Evolutionary conservation across 2,888 invertebrate species (phyloP), one percentile per base, ranked within the genome.

Genomic region (Chloroclystis v-ata): DNA sequence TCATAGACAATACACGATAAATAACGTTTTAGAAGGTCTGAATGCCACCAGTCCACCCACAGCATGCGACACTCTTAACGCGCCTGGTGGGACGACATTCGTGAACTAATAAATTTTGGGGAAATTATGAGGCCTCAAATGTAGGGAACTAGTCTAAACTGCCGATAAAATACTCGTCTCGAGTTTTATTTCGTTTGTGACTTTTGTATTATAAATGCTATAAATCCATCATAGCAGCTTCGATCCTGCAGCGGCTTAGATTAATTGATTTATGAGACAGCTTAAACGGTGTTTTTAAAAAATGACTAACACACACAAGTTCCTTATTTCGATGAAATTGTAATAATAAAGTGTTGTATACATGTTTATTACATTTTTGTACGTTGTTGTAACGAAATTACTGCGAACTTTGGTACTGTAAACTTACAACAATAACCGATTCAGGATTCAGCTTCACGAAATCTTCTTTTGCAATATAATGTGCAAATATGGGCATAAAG

Each of bases 31-130:
- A 46, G 57, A 49, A 50, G 48, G 40, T 44, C 16, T 33, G 20
- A 46, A 33, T 44, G 43, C 47, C 47, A 43, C 56, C 41, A 42
- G 56, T 59, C 38, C 53, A 52, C 59, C 59, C 59, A 59, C 59
- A 10, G 12, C 43, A 20, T 49, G 52, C 47, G 44, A 54, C 47
- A 54, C 53, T 54, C 49, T 25, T 43, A 47, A 56, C 41, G 5
- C 5, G 2, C 2, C 20, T 20, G 5, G 43, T 56, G 42, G 58
- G 56, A 44, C 49, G 47, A 52, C 38, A 44, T 50, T 50, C 47
- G 26, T 51, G 45, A 47, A 46, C 50, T 49, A 50, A 58, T 58
- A 56, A 48, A 54, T 56, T 52, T 45, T 38, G 32, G 29, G 30
- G 16, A 43, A 35, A 47, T 49, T 56, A 50, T 46, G 52, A 45